Evolutionary conservation across 2,797 vertebrate species (phyloP), one percentile per base, ranked within the genome.

Genomic region (Semaprochilodus insignis): DNA sequence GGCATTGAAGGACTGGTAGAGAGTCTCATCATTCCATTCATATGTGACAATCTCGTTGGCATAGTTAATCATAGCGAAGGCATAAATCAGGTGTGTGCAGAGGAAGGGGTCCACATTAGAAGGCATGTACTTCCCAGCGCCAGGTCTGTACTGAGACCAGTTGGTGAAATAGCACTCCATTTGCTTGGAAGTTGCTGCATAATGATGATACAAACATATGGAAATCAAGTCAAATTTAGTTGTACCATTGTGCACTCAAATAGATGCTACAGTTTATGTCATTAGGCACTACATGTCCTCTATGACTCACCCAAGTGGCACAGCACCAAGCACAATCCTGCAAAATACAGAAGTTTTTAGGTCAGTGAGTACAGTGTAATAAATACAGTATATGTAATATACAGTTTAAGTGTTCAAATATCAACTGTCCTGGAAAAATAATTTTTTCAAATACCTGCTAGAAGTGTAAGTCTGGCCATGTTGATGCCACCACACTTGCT

Each of bases 1-100:
- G n/a, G 52, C 83, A 74, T 90, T 93, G 85, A 95, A 92, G 51
- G 90, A 86, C 21, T 85, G 83, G 78, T 94, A 95, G 63, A 93
- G 81, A 6, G 81, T 76, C n/a, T 88, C 82, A 79, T 96, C 94
- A 25, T 89, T 91, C 89, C 80, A 87, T 81, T 93, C 90, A 57
- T 86, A 90, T 15, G 91, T 88, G 4, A 86, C 78, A 57, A 96
- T 89, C 87, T 92, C 83, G 19, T 92, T 91, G 74, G 89, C 78
- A 44, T 90, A 36, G 55, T 87, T 87, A 85, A 96, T 91, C 16
- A 93, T 88, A 10, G 93, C 91, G 70, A 94, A 96, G 73, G 95
- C 90, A 59, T 96, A 95, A 36, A 95, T 87, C 83, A 96, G 83
- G 80, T 96, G 95, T n/a, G 94, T 96, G 31, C 95, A 96, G 31